Conservation (phyloP, 2,888 invertebrate species). For the Zygogramma bicolorata region DNA sequence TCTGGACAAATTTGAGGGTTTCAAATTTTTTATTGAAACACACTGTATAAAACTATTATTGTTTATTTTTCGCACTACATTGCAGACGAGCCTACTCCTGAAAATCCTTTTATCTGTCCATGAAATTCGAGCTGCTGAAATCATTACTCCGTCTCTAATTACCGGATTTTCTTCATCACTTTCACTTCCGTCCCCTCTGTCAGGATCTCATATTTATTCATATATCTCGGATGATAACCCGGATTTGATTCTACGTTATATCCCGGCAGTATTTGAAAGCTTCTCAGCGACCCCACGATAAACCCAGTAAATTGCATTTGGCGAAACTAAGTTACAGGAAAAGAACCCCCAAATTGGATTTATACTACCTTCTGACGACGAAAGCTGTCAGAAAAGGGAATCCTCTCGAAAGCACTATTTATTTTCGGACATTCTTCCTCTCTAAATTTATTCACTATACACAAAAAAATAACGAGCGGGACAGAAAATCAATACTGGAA, state of each 20-base stretch:
- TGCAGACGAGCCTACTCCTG: too few relatives aligned
- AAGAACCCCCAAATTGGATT: constrained; percentile 20
- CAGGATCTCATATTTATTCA: constrained; percentile 14
- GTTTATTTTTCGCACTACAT: too few relatives aligned
- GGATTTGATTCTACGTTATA: constrained; percentile 16
- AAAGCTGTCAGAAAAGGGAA: constrained; percentile 16
- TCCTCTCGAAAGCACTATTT: constrained; percentile 17
- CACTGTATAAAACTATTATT: too few relatives aligned
- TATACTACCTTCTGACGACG: constrained; percentile 23
- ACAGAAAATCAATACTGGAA: too few relatives aligned
- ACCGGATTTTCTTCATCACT: neutral
- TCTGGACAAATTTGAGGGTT: too few relatives aligned
- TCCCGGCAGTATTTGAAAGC: constrained; percentile 4
- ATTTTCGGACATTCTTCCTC: neutral
- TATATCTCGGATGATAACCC: constrained; percentile 12
- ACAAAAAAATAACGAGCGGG: too few relatives aligned
- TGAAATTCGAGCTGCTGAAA: neutral
- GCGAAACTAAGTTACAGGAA: constrained; percentile 18
- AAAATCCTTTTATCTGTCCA: neutral
- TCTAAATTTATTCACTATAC: too few relatives aligned
- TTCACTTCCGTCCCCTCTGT: neutral
- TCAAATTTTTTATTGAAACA: too few relatives aligned
- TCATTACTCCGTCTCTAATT: neutral
- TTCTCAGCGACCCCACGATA: constrained; percentile 16
- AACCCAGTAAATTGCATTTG: constrained; percentile 23